These are phyloP conservation scores for Isaurus tuberculatus DNA, from an alignment of 92 coral and sea anemone species.

Conservation along the genomic window DNA sequence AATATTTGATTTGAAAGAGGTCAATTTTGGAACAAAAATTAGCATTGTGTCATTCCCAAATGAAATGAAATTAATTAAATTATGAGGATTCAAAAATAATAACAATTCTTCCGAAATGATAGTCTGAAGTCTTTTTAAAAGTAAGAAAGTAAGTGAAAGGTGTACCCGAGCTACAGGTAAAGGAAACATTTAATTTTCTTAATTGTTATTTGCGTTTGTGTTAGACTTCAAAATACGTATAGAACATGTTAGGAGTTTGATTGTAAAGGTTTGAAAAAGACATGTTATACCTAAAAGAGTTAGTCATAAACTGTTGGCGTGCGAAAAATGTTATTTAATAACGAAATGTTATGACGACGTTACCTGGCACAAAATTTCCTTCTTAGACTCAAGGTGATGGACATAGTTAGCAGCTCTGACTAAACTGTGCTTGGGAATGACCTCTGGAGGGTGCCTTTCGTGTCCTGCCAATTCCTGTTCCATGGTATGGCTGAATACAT, in stretches of 20 bases:
- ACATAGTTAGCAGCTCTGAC: not conserved
- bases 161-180: not conserved
- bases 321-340: not conserved
- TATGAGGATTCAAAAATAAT: no score
- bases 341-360: not conserved
- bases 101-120: no score
- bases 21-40: no score
- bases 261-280: no score
- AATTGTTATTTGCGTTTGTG: not conserved
- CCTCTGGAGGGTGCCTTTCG: not conserved
- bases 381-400: not conserved
- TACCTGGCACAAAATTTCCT: no score
- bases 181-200: not conserved
- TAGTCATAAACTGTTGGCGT: not conserved
- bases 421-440: not conserved
- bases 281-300: not conserved
- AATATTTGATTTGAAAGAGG: no score
- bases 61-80: no score
- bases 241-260: not conserved
- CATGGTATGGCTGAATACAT: conserved; percentile 1
- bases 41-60: no score
- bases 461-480: not conserved
- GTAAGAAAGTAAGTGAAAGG: not conserved
- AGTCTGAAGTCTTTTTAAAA: not conserved
- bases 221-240: not conserved